Evolutionary conservation across 2,113 vertebrate genomes (phyloP), one percentile per base, ranked within the genome.

Genomic region (Puntigrus tetrazona): DNA sequence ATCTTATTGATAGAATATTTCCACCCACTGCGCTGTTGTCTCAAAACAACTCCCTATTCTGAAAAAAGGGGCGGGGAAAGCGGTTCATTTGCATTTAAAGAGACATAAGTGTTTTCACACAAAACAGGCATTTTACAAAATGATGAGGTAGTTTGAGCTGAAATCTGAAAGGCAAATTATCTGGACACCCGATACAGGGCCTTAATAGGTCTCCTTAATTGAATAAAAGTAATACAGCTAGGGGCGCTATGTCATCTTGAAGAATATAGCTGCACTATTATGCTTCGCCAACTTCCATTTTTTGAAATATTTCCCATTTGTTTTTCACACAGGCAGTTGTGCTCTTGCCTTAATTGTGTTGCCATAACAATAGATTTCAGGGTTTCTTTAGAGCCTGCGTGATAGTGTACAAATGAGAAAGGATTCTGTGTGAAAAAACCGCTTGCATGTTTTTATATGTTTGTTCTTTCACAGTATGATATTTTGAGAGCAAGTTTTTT

Each of bases 391-490:
- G 8, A 52, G 27, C 52, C 29, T 70, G n/a, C 25, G 16, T 7
- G 3, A 55, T 63, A 83, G 25, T 10, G 7, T 31, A 55, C 52
- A 74, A 74, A 80, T 80, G 34, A 84, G 75, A 34, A 80, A 67
- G 50, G 38, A 78, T 43, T 41, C 67, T 63, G 8, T 45, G 65
- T 47, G 7, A 83, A 18, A 55, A 38, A 43, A 78, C 5, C 69
- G 55, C 22, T 27, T 34, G 36, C 4, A 22, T 38, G 75, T 76
- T 52, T 34, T 47, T 20, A 34, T 50, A 7, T 18, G 41, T 55
- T 18, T 25, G 75, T 77, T 57, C 5, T 57, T 77, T 57, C 9
- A 36, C 50, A 57, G 47, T n/a, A 34, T 63, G 22, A 41, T 18
- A 45, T 43, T 45, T 63, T 41, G 3, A 77, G 3, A 50, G 47